Percentiles rank a stretch among this genome's conserved stretches.
These are phyloP conservation scores for Turritopsis rubra DNA, from an alignment of 30 jellyfish, hydroid and myxozoan species.

Conservation along the genomic window DNA sequence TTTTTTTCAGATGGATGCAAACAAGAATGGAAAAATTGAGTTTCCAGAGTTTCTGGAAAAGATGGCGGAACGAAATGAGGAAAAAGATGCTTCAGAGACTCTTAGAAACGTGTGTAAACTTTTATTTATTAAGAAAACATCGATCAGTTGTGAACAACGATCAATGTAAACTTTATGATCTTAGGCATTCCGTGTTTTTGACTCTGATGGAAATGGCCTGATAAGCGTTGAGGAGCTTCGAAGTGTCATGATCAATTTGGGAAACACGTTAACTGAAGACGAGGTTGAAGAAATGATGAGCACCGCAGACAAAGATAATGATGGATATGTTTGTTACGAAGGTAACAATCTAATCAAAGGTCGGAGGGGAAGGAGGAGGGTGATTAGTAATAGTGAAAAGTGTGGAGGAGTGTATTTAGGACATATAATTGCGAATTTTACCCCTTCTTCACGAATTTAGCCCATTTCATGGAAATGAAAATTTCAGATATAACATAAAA, in stretches of 20 bases:
- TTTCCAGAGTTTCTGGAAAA: constrained; percentile 22
- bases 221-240: constrained; percentile 28
- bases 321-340: constrained; percentile 22
- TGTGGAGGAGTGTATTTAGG: not conserved
- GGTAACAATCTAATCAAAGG: not conserved
- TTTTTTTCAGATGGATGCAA: constrained; percentile 1
- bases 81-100: not conserved
- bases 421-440: too few species aligned
- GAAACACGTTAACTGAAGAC: constrained; percentile 13
- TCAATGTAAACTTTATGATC: not conserved
- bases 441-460: too few species aligned
- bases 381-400: too few species aligned
- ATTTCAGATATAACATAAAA: too few species aligned
- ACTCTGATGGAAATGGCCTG: not conserved
- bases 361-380: too few species aligned
- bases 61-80: constrained; percentile 26
- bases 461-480: too few species aligned
- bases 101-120: constrained; percentile 24
- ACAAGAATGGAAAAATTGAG: constrained; percentile 14
- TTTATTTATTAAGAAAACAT: too few species aligned
- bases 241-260: constrained; percentile 25
- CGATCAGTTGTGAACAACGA: not conserved
- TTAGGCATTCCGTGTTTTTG: constrained; percentile 31
- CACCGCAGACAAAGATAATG: constrained; percentile 26
- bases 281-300: constrained; percentile 28